Evolutionary conservation across 2,797 vertebrate species (phyloP), one percentile per base, ranked within the genome.

Genomic region (Neosilurus hyrtlii): DNA sequence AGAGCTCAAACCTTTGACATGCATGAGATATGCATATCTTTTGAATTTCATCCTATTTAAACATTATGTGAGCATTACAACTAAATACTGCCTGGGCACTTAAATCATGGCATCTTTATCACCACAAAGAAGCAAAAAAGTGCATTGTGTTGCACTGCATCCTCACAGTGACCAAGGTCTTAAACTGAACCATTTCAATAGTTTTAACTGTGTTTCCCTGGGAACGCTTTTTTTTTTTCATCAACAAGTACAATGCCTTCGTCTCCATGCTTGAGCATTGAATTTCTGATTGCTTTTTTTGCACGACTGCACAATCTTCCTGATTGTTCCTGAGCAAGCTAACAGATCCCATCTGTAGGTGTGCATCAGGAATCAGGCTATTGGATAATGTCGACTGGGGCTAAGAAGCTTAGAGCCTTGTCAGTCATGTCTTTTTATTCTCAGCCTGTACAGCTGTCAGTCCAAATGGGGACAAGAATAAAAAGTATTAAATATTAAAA

Each of bases 191-290:
- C 83, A 79, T 83, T 90, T 90, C 81, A 86, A 84, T 83, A 70
- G 87, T 89, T 88, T 89, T 52, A 89, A 85, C 89, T 87, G 76
- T 65, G 89, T 92, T 89, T 85, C 89, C 82, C 61, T 90, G 90
- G 90, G 81, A 87, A 82, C 88, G 88, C 84, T 26, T 89, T 91
- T 87, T 86, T 78, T 81, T 84, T 49, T 77, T 82, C 37, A 72
- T 88, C 86, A 85, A 85, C 81, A 67, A 43, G 79, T 83, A 86
- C 86, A 90, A 88, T 85, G 67, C 57, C 43, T 75, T 57, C 49
- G 74, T 80, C 62, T 62, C 74, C 70, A 71, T 67, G 67, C 67
- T 80, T 84, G 68, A 85, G 85, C 82, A 30, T 51, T 22, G 63
- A 86, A 81, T 75, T 75, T 56, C 86, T 87, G 86, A 88, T 87